Evolutionary conservation across 2,888 invertebrate species (phyloP).

Genomic region (Noctua fimbriata): DNA sequence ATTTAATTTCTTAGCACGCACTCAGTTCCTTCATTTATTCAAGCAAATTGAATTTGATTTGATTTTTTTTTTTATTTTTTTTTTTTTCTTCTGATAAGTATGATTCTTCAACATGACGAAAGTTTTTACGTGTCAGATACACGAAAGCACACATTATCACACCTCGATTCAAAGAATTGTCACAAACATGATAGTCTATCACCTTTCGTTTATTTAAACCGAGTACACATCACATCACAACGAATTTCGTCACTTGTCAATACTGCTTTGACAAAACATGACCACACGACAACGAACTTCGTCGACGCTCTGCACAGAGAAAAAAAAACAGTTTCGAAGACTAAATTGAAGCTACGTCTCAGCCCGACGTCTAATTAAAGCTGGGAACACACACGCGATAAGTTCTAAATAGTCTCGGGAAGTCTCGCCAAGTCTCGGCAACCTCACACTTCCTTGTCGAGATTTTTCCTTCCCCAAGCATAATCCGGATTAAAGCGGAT

Average conservation of each 20-base stretch:
- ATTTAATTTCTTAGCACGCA: not conserved
- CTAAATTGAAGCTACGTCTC: conserved; percentile 38
- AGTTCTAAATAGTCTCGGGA: conserved; percentile 45
- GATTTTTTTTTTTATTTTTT: too few species aligned
- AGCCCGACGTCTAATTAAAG: conserved; percentile 62
- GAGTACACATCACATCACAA: conserved; percentile 26
- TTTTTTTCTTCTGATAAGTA: too few species aligned
- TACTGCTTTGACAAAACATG: conserved; percentile 14
- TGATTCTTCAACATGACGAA: not conserved
- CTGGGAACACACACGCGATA: conserved; percentile 59
- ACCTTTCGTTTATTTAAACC: conserved; percentile 26
- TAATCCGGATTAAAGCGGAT: conserved; percentile 69
- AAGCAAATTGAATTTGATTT: not conserved
- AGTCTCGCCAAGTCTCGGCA: conserved; percentile 38
- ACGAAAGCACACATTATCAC: conserved; percentile 15
- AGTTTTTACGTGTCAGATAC: conserved; percentile 7
- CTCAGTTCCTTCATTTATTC: not conserved
- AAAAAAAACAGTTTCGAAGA: conserved; percentile 20
- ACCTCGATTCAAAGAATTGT: conserved; percentile 38
- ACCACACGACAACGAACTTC: conserved; percentile 17
- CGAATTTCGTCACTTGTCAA: conserved; percentile 39
- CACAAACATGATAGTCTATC: conserved; percentile 25
- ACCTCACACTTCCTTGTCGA: conserved; percentile 56
- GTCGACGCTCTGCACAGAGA: conserved; percentile 4
- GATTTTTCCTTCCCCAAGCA: conserved; percentile 54